Base-by-base conservation (phyloP, 53 echinoderm and acorn worm genomes). In the Crossaster papposus region DNA sequence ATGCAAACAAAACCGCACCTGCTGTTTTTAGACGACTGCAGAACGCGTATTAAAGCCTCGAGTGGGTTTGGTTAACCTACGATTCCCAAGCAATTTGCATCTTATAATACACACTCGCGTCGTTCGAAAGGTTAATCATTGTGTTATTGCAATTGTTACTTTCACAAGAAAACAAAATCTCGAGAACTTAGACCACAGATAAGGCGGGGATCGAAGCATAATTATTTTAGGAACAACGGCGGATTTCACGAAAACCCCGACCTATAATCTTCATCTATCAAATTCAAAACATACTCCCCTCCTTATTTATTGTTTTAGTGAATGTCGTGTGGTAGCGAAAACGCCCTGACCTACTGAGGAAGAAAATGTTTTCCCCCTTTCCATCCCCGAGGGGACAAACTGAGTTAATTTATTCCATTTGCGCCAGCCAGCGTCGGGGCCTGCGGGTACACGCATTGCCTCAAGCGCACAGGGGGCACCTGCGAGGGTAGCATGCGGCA, bases 341-440 rank as follows among this genome's bases (percentile, higher is more conserved):
- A 63, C 77, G 55, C 77, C 53, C 52, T 77, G 87, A 72, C 72
- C 86, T 86, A 34, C 17, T 24, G 64, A 87, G 54, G 77, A 38
- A 77, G 77, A 77, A 87, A 52, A 87, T 54, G 63, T 87, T 77
- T 82, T 65, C 30, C 53, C 83, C 70, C 51, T 36, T 77, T 77
- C 24, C 51, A n/a, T 9, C 53, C 80, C 87, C 36, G 72, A 72
- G 44, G 87, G 87, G 76, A 87, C 76, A 77, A 87, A 87, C 58
- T 32, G 58, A 63, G 87, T 63, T 87, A 87, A 87, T 87, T 87
- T 72, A 87, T 87, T 87, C 87, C 77, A 65, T 87, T 87, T 87
- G 77, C 87, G 77, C 63, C 87, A 51, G 72, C 75, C 35, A 77
- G 87, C 87, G 87, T 63, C 72, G 37, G 7, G 10, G 36, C 76